phyloP scores from a whole-genome alignment of 2,113 vertebrate species.

The Morone chrysops region DNA sequence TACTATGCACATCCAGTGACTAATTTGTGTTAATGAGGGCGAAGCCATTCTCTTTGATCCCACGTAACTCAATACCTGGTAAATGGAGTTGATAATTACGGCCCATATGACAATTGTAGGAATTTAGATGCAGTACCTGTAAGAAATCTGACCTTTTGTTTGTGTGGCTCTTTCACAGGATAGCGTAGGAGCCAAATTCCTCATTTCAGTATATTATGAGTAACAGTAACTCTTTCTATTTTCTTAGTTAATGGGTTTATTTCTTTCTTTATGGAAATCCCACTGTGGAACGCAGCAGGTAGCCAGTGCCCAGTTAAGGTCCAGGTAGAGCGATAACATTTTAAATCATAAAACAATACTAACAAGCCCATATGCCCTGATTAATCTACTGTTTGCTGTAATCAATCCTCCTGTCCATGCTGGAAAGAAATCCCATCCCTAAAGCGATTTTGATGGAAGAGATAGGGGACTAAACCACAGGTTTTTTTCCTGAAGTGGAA shows the following conservation, averaged over 20 bases:
- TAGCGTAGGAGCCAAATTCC: no score
- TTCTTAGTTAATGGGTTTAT: no score
- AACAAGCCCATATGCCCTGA: not conserved
- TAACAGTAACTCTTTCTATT: no score
- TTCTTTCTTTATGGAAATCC: no score
- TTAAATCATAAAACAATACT: not conserved
- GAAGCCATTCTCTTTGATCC: conserved; percentile 30
- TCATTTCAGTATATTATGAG: no score
- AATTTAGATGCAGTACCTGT: not conserved
- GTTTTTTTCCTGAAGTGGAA: not conserved
- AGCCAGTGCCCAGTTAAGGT: no score
- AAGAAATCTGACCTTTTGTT: not conserved
- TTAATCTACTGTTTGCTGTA: not conserved
- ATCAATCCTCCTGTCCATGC: not conserved
- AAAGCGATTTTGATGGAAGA: not conserved
- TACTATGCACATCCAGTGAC: not conserved
- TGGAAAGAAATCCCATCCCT: not conserved
- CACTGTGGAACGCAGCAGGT: no score
- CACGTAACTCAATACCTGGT: conserved; percentile 3
- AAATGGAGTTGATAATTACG: not conserved
- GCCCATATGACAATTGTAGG: not conserved
- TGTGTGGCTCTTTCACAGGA: not conserved
- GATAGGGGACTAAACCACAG: not conserved
- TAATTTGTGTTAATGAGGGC: conserved; percentile 35
- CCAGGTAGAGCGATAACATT: not conserved